phyloP scores from a whole-genome alignment of 1,140 invertebrate species.

The Drosophila dunni region DNA sequence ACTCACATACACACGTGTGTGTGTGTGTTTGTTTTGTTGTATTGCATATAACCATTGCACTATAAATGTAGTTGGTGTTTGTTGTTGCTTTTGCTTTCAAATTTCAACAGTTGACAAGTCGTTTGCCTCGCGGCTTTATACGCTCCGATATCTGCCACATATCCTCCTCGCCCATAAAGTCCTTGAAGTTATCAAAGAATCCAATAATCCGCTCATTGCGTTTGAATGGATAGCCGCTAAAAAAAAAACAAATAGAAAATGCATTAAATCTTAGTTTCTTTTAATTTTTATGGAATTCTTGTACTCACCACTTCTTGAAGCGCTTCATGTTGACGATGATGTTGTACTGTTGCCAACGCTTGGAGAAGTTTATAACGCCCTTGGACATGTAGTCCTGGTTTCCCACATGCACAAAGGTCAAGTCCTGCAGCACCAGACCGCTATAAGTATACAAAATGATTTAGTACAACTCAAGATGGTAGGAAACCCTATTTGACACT shows the following conservation, averaged over 20 bases:
- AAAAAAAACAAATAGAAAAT: not conserved
- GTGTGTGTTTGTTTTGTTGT: not conserved
- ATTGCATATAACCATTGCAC: constrained; percentile 40
- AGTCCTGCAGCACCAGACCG: constrained; percentile 98
- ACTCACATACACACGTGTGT: not conserved
- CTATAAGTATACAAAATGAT: constrained; percentile 85
- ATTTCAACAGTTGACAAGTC: constrained; percentile 70
- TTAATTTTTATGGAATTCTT: not conserved
- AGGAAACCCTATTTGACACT: too few species aligned
- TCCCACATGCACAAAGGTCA: constrained; percentile 99
- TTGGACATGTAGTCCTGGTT: constrained; percentile 95
- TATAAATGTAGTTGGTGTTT: constrained; percentile 61
- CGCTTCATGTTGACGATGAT: constrained; percentile 99
- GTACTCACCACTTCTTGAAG: constrained; percentile 95
- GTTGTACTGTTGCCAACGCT: constrained; percentile 99
- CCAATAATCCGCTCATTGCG: constrained; percentile 96
- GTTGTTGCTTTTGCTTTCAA: constrained; percentile 25
- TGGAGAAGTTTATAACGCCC: constrained; percentile 97
- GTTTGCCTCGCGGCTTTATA: constrained; percentile 93
- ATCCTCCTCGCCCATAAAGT: constrained; percentile 97
- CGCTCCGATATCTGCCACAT: constrained; percentile 99
- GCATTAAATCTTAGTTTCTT: not conserved
- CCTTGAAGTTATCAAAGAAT: constrained; percentile 98
- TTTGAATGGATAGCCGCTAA: constrained; percentile 92
- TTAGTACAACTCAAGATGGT: too few species aligned